A percentile compares a stretch with the other conserved stretches of the same genome.
These are phyloP conservation scores for Drosophila nannoptera DNA, from an alignment of 1,140 invertebrate genomes.

Conservation along the genomic window DNA sequence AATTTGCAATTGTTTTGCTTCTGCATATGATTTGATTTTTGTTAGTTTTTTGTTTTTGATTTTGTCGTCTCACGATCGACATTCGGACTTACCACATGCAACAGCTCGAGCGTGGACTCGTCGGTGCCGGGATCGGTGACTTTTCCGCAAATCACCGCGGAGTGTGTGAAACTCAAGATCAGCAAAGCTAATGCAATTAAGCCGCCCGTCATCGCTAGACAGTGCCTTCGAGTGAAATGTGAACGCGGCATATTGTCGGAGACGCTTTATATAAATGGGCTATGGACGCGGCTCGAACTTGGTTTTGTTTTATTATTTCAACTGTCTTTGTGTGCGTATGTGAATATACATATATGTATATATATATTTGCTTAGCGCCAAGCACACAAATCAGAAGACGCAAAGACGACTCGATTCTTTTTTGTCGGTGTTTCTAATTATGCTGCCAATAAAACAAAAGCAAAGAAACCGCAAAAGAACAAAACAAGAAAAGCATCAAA, in stretches of 20 bases:
- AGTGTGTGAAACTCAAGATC: constrained; percentile 66
- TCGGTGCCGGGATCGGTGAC: constrained; percentile 61
- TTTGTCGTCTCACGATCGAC: constrained; percentile 7
- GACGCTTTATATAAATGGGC: constrained; percentile 53
- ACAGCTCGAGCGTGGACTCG: constrained; percentile 70
- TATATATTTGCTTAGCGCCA: constrained; percentile 16
- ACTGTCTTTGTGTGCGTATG: constrained; percentile 8
- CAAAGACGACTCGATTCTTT: constrained; percentile 41
- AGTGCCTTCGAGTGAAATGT: constrained; percentile 73
- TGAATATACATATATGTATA: constrained; percentile 1
- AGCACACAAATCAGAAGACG: constrained; percentile 31
- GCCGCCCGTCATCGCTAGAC: constrained; percentile 73
- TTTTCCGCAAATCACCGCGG: constrained; percentile 54
- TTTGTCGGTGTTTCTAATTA: constrained; percentile 42
- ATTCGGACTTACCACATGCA: constrained; percentile 72
- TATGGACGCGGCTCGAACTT: constrained; percentile 36
- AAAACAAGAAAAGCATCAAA: constrained; percentile 4
- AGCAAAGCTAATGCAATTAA: constrained; percentile 65
- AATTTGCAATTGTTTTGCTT: constrained; percentile 8
- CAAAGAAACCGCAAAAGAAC: constrained; percentile 3
- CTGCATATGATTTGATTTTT: no score
- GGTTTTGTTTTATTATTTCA: constrained; percentile 9
- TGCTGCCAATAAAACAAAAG: constrained; percentile 27
- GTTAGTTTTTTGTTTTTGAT: constrained; percentile 1
- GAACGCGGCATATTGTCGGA: constrained; percentile 70